phyloP scores from a whole-genome alignment of 1,140 invertebrate species.

The Rhagoletis pomonella region DNA sequence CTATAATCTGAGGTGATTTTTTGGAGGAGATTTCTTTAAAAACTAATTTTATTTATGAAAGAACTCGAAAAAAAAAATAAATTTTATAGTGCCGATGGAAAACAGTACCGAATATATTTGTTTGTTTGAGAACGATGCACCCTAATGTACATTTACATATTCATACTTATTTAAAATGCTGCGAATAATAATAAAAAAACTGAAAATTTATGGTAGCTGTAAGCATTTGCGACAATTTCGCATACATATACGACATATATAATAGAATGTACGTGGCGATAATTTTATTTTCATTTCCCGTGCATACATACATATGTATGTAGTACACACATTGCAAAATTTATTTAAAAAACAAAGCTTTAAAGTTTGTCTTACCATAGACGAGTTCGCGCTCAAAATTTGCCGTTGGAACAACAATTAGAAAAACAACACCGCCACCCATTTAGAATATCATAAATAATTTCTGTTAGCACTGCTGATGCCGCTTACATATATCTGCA shows the following conservation, averaged over 20 bases:
- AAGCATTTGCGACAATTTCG: neutral
- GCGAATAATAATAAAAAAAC: neutral
- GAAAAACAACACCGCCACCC: constrained; percentile 78
- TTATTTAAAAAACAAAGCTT: neutral
- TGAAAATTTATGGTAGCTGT: neutral
- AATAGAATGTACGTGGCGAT: neutral
- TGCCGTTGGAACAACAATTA: constrained; percentile 78
- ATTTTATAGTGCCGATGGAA: too few relatives aligned
- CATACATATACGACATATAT: too few relatives aligned
- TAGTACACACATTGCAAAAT: neutral
- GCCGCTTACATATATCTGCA: neutral
- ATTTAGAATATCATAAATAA: constrained; percentile 59
- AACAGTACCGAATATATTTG: too few relatives aligned
- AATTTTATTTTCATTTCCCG: constrained; percentile 13
- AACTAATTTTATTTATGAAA: too few relatives aligned
- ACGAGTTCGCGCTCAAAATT: constrained; percentile 77
- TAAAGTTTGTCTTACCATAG: constrained; percentile 69
- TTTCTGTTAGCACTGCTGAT: neutral
- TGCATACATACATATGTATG: neutral
- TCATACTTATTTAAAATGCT: too few relatives aligned
- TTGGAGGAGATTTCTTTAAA: too few relatives aligned
- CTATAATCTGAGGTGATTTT: too few relatives aligned
- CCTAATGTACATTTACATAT: too few relatives aligned
- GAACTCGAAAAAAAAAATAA: too few relatives aligned
- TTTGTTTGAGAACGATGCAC: too few relatives aligned